These are phyloP conservation scores for Athalia rosae DNA, from an alignment of 2,888 invertebrate genomes.

Conservation along the genomic window DNA sequence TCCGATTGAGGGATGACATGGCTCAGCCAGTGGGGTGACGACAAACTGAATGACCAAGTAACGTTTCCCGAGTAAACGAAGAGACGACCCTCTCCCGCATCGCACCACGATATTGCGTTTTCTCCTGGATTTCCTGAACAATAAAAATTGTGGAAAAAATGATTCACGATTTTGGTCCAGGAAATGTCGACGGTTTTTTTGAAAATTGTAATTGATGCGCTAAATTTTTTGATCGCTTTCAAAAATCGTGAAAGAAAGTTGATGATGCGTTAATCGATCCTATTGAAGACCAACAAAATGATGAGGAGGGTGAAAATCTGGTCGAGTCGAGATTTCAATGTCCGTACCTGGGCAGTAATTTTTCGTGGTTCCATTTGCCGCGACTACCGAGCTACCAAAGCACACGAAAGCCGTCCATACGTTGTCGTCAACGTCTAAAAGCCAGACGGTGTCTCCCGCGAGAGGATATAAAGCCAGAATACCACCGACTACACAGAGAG, in stretches of 20 bases:
- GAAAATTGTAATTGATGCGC: too few relatives aligned
- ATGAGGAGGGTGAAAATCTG: not conserved
- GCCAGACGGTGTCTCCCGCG: conserved; percentile 52
- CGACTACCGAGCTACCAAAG: conserved; percentile 47
- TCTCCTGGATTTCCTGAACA: conserved; percentile 24
- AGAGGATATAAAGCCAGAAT: conserved; percentile 41
- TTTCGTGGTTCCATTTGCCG: conserved; percentile 30
- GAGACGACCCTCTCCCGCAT: conserved; percentile 30
- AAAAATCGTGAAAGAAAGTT: too few relatives aligned
- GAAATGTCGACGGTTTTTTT: too few relatives aligned
- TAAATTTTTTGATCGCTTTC: too few relatives aligned
- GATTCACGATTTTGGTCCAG: too few relatives aligned
- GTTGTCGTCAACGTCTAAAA: conserved; percentile 53
- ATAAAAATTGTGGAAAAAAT: too few relatives aligned
- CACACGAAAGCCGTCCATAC: conserved; percentile 63
- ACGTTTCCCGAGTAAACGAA: conserved; percentile 31
- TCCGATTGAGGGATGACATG: conserved; percentile 28
- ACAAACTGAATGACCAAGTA: conserved; percentile 43
- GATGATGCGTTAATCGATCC: too few relatives aligned
- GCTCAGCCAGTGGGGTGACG: conserved; percentile 40
- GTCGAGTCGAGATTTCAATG: not conserved
- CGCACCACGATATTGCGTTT: conserved; percentile 43
- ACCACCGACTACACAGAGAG: conserved; percentile 30
- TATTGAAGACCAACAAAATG: too few relatives aligned
- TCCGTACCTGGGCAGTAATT: conserved; percentile 43